Evolutionary conservation across 2,113 vertebrate genomes (phyloP), one percentile per base, ranked within the genome.

Genomic region (Acrocephalus arundinaceus): DNA sequence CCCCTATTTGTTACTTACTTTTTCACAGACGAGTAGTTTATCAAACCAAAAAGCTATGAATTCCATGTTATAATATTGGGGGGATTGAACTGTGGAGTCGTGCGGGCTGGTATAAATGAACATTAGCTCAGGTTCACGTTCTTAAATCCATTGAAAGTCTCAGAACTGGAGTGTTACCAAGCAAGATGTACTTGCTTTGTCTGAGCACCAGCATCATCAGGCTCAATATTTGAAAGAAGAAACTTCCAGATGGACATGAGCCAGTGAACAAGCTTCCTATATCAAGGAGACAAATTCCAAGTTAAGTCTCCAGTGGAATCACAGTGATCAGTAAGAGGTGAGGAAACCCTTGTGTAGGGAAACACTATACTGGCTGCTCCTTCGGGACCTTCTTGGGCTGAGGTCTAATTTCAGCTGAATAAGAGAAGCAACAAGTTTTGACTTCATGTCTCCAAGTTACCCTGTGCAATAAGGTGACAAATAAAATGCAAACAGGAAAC

Each of bases 41-140:
- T 59, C 30, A 71, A 81, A 70, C 18, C 0, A 0, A 91, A 87
- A 62, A 71, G 1, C 22, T 68, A 9, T 5, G 2, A 25, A 20
- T 72, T 82, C 6, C 43, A 7, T 57, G 7, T 83, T 72, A 31
- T 2, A 7, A 0, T 59, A 24, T 3, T 73, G 0, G 1, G 20
- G 45, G 11, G 25, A n/a, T 5, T 62, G 73, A 73, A 30, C 25
- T 65, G 6, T 5, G 7, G 23, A 45, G 11, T 43, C 31, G 6
- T 30, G 18, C 5, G 67, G 23, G 10, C 7, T 71, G 22, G 8
- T 83, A 39, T 46, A 52, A 73, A 70, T 57, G 25, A 73, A 52
- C 14, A 24, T 13, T 23, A 77, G 12, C 13, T 78, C 22, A 57
- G 10, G 6, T 48, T 84, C n/a, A 61, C 13, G 6, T 7, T 52